phyloP scores from a whole-genome alignment of 1,140 invertebrate species.

The Onthophagus taurus region DNA sequence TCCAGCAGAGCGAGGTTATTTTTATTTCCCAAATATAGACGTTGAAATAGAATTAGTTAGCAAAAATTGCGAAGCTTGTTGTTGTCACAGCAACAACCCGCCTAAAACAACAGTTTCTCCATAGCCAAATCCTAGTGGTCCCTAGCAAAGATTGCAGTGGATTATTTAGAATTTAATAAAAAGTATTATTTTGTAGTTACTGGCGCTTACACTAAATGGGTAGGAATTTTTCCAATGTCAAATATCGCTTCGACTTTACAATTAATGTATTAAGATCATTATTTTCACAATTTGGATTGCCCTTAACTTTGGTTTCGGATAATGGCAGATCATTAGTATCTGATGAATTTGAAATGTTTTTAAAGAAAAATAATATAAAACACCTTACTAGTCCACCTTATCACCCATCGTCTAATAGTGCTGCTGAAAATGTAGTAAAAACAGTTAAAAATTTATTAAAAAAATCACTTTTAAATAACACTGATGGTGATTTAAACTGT shows the following conservation, averaged over 20 bases:
- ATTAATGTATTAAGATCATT: constrained; percentile 10
- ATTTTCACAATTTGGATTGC: constrained; percentile 5
- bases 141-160: background rate
- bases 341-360: constrained; percentile 23
- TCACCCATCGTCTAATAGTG: constrained; percentile 22
- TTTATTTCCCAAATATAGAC: no score
- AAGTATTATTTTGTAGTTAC: constrained; percentile 6
- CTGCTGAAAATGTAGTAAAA: constrained; percentile 28
- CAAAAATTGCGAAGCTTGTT: no score
- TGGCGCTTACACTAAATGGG: constrained; percentile 3
- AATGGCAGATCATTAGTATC: constrained; percentile 21
- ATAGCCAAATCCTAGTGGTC: background rate
- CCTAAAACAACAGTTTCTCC: constrained; percentile 4
- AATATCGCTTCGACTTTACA: background rate
- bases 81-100: no score
- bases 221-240: constrained; percentile 4
- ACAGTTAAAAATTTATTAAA: constrained; percentile 23
- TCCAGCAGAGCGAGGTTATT: no score
- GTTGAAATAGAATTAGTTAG: no score
- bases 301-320: constrained; percentile 15
- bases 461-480: no score
- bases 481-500: no score
- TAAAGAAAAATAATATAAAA: constrained; percentile 20
- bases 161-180: background rate
- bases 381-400: constrained; percentile 21